Percentiles rank a stretch among this genome's conserved stretches.
Conservation (phyloP, 2,113 vertebrate species). For the Patagioenas fasciata region DNA sequence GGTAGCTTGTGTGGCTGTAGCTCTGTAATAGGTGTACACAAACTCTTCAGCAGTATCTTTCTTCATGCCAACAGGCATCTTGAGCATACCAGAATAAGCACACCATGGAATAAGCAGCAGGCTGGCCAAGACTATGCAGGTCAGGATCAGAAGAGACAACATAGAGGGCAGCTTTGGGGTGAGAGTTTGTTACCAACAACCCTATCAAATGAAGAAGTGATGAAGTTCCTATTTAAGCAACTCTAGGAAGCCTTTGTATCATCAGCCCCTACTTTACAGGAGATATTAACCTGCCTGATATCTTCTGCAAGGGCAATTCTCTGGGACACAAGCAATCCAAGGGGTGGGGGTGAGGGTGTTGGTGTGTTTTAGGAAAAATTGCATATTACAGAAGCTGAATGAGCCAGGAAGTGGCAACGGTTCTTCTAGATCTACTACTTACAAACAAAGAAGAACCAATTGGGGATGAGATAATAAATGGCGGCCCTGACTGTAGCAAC, state of each 20-base stretch:
- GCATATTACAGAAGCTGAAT: not conserved
- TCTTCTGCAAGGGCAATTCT: not conserved
- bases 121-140: accelerated
- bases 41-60: not conserved
- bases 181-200: not conserved
- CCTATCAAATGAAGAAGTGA: not conserved
- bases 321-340: not conserved
- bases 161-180: not conserved
- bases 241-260: not conserved
- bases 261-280: not conserved
- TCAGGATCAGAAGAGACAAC: not conserved
- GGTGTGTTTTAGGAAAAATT: not conserved
- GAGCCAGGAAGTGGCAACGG: not conserved
- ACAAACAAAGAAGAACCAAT: not conserved
- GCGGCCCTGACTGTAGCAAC: not conserved
- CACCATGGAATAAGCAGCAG: not conserved
- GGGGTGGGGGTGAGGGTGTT: accelerated
- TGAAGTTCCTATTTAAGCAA: not conserved
- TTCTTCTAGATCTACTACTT: not conserved
- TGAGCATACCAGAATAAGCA: not conserved
- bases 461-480: not conserved
- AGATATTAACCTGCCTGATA: not conserved
- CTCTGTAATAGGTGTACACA: not conserved
- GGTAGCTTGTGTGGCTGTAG: accelerated
- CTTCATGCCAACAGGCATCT: not conserved